phyloP scores from a whole-genome alignment of 2,797 vertebrate species.

The Petrocephalus schoutedeni region DNA sequence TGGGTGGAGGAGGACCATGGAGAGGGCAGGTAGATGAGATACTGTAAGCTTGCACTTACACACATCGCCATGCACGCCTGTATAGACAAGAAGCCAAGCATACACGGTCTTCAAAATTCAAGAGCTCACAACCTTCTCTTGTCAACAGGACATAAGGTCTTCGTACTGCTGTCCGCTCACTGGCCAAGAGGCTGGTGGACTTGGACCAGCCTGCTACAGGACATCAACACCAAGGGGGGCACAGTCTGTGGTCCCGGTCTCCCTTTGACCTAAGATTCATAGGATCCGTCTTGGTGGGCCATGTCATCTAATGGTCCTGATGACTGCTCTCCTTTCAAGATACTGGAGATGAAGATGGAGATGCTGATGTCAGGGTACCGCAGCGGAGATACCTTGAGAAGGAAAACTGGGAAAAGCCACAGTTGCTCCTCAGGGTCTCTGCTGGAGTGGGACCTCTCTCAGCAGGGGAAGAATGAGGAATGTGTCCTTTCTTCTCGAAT shows the following conservation, averaged over 20 bases:
- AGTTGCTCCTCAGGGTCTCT: background rate
- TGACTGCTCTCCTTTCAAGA: background rate
- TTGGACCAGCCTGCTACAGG: background rate
- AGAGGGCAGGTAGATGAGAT: conserved; percentile 67
- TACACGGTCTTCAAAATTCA: background rate
- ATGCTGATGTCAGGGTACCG: background rate
- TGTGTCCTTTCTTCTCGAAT: background rate
- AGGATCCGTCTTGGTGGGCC: background rate
- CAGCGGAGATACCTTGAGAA: background rate
- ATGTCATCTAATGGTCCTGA: background rate
- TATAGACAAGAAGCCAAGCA: background rate
- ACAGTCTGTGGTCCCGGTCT: background rate
- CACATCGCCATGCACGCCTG: background rate
- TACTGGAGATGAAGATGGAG: background rate
- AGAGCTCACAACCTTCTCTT: conserved; percentile 1
- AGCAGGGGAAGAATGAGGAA: background rate
- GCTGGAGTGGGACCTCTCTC: background rate
- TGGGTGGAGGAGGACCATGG: conserved; percentile 97
- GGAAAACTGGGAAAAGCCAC: background rate
- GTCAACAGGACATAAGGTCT: conserved; percentile 21
- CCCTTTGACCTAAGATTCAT: conserved; percentile 3
- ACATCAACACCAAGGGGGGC: background rate
- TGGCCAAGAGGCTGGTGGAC: background rate
- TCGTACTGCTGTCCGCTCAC: background rate
- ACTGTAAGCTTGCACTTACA: background rate